A percentile compares a stretch with the other conserved stretches of the same genome.
These are phyloP conservation scores for Piaya cayana DNA, from an alignment of 2,113 vertebrate genomes.

Conservation along the genomic window DNA sequence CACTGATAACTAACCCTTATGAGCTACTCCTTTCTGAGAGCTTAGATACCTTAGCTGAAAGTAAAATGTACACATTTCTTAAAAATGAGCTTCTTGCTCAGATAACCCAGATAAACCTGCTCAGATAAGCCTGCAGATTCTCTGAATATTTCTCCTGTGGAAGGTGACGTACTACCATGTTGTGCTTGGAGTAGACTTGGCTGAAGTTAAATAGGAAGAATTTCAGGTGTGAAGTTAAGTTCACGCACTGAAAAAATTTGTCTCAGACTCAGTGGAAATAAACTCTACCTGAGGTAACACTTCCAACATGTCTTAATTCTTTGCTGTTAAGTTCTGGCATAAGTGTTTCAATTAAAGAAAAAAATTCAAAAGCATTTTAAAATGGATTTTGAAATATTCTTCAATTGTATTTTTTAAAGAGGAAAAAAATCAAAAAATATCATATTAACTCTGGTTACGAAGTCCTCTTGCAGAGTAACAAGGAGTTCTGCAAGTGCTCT, in stretches of 20 bases:
- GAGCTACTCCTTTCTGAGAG: neutral
- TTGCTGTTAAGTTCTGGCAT: neutral
- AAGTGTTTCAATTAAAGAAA: fast-evolving
- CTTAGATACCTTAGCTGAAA: neutral
- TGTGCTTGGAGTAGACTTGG: fast-evolving
- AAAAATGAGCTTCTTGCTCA: neutral
- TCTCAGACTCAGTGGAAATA: neutral
- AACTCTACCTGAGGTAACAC: neutral
- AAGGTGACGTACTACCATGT: fast-evolving
- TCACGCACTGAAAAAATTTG: neutral
- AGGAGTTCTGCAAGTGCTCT: neutral
- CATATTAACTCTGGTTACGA: neutral
- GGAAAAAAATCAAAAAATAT: neutral
- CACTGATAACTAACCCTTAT: neutral
- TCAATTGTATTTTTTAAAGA: neutral
- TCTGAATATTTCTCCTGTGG: fast-evolving
- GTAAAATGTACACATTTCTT: neutral
- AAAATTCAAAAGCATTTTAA: neutral
- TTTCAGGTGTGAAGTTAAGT: neutral
- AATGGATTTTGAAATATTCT: neutral
- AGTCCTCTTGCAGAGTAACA: neutral
- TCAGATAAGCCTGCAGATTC: neutral
- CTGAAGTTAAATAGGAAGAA: neutral
- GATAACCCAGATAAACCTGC: too few relatives aligned
- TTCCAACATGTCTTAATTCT: neutral